Base-by-base conservation (phyloP, 2,797 vertebrate species). In the Atherinosoma microstoma region DNA sequence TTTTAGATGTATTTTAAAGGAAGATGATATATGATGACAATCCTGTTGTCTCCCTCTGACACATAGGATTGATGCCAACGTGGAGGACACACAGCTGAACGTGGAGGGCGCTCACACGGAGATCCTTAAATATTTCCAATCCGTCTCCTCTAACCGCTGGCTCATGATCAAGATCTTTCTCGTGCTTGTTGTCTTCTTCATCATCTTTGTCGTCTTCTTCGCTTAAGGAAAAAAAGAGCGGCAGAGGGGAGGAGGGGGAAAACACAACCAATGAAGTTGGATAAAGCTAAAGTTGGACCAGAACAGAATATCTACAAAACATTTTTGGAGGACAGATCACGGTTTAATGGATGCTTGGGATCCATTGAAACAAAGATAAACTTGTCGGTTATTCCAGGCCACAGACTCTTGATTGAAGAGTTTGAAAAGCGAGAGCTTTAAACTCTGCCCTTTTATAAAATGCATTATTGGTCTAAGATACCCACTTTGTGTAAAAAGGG, bases 91-190 rank as follows among this genome's bases (percentile, higher is more conserved):
- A 0, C 96, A 98, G 91, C 91, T 98, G 57, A 98, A 98, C 0
- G 97, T 98, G 54, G 97, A 98, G 49, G 95, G 92, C 0, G 97
- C 97, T 2, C 97, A 99, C 73, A 94, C 94, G 0, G 97, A 99
- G 92, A 98, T 99, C 88, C 95, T 99, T 78, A 98, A 98, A 70
- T 99, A 99, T 83, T 99, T 99, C 92, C 97, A 98, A 94, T 98
- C 97, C 0, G 97, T 99, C 59, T 97, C 97, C 20, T 98, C 97
- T 90, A 98, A 98, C 84, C 96, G 97, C 70, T 99, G 97, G 97
- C 95, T 99, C 58, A 96, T 99, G 97, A 95, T 98, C 83, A 99
- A 99, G 94, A 97, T 99, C 85, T 99, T 99, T 93, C 96, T 99
- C 13, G 96, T 99, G 83, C 97, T 99, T 70, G 90, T 98, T 35